Percentiles rank a stretch among this genome's conserved stretches.
Evolutionary conservation across 2,113 vertebrate genomes (phyloP).

Genomic region (Eulacestoma nigropectus): DNA sequence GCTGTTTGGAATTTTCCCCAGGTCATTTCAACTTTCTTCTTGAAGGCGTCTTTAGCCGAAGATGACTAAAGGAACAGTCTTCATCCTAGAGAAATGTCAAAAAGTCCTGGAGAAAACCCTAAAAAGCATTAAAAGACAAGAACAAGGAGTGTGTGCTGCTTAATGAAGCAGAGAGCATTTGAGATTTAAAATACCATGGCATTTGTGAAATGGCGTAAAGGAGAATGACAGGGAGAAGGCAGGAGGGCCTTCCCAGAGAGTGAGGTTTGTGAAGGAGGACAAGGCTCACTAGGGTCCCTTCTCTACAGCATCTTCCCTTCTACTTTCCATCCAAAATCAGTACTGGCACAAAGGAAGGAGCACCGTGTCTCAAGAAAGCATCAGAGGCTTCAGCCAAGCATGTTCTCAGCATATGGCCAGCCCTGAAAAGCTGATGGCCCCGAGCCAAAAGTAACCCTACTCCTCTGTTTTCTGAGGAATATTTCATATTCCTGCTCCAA

Average conservation of each 20-base stretch:
- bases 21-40: constrained; percentile 66
- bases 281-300: background rate
- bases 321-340: background rate
- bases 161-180: background rate
- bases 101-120: constrained; percentile 69
- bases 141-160: constrained; percentile 49
- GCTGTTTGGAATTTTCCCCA: constrained; percentile 69
- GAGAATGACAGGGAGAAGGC: background rate
- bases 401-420: background rate
- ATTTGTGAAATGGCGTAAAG: background rate
- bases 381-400: background rate
- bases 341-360: background rate
- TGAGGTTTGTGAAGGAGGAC: background rate
- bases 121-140: constrained; percentile 64
- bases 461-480: background rate
- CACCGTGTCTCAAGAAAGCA: background rate
- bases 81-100: constrained; percentile 66
- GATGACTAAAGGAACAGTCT: constrained; percentile 64
- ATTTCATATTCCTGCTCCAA: background rate
- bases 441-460: background rate
- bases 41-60: constrained; percentile 63
- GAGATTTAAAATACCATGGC: background rate
- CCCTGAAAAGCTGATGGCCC: background rate
- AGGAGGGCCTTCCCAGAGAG: background rate
- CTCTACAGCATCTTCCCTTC: background rate